A percentile compares a stretch with the other conserved stretches of the same genome.
Evolutionary conservation across 2,888 invertebrate genomes (phyloP).

Genomic region (Chironomus tentans): DNA sequence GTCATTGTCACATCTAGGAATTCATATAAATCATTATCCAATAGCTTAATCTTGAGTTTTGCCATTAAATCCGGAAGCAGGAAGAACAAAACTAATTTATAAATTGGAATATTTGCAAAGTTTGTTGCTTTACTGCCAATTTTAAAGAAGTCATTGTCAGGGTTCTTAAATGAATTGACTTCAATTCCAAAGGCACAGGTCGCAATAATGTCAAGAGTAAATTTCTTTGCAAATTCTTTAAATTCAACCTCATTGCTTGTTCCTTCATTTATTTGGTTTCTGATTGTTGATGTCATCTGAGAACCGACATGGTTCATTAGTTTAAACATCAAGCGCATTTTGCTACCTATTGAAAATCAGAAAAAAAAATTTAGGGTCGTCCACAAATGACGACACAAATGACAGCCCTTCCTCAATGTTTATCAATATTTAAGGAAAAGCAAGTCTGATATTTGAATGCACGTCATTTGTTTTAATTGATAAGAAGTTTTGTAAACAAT

Average conservation of each 20-base stretch:
- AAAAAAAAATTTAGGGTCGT: too few relatives aligned
- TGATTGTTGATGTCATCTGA: slow-evolving; percentile 28
- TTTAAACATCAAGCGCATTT: slow-evolving; percentile 34
- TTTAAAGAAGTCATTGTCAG: slow-evolving; percentile 47
- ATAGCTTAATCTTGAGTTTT: slow-evolving; percentile 31
- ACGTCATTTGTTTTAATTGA: too few relatives aligned
- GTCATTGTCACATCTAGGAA: neutral
- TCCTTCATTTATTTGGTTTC: neutral
- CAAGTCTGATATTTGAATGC: too few relatives aligned
- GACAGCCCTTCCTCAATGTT: too few relatives aligned
- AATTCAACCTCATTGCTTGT: slow-evolving; percentile 34
- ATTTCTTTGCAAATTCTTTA: slow-evolving; percentile 39
- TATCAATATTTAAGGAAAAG: too few relatives aligned
- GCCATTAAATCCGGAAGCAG: slow-evolving; percentile 21
- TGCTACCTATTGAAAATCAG: slow-evolving; percentile 31
- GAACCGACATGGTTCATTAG: slow-evolving; percentile 30
- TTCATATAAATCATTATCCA: slow-evolving; percentile 31
- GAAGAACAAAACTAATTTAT: slow-evolving; percentile 31
- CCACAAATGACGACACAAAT: too few relatives aligned
- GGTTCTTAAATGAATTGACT: slow-evolving; percentile 44
- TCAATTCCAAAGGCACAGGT: slow-evolving; percentile 42
- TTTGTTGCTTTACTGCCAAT: slow-evolving; percentile 42
- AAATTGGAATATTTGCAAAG: slow-evolving; percentile 31
- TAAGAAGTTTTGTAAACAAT: neutral
- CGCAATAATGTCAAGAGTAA: slow-evolving; percentile 43